A percentile compares a stretch with the other conserved stretches of the same genome.
phyloP scores from a whole-genome alignment of 2,888 invertebrate species.

The Aleiodes leptofemur region DNA sequence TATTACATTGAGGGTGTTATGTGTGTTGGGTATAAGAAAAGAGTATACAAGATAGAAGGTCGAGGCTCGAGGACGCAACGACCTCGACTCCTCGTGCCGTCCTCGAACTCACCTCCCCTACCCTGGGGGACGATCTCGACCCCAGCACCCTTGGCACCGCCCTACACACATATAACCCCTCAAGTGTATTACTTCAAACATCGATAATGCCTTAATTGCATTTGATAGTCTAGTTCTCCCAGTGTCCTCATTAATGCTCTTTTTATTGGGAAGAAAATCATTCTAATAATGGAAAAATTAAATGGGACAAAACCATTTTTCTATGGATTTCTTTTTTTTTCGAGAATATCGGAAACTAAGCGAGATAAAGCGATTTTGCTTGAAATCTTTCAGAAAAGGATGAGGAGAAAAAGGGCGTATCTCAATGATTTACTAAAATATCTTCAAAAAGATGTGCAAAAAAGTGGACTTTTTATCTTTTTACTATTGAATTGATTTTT shows the following conservation, averaged over 20 bases:
- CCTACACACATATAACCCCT: constrained; percentile 31
- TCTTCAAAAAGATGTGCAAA: no score
- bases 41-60: constrained; percentile 46
- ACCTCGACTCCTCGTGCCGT: constrained; percentile 56
- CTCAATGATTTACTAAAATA: no score
- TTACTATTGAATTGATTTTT: no score
- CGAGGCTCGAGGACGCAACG: constrained; percentile 54
- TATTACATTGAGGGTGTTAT: neutral
- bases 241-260: constrained; percentile 1
- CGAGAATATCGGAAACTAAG: neutral
- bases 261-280: neutral
- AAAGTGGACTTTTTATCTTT: no score
- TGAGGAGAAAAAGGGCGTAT: no score
- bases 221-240: constrained; percentile 33
- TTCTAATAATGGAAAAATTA: no score
- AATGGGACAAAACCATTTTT: neutral
- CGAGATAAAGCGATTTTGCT: no score
- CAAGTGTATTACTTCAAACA: constrained; percentile 28
- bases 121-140: constrained; percentile 33
- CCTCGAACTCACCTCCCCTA: constrained; percentile 58
- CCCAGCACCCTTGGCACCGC: constrained; percentile 36
- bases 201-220: constrained; percentile 45
- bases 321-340: neutral
- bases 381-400: no score
- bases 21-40: constrained; percentile 30